Conservation (phyloP, 2,797 vertebrate genomes). For the Chelon auratus region DNA sequence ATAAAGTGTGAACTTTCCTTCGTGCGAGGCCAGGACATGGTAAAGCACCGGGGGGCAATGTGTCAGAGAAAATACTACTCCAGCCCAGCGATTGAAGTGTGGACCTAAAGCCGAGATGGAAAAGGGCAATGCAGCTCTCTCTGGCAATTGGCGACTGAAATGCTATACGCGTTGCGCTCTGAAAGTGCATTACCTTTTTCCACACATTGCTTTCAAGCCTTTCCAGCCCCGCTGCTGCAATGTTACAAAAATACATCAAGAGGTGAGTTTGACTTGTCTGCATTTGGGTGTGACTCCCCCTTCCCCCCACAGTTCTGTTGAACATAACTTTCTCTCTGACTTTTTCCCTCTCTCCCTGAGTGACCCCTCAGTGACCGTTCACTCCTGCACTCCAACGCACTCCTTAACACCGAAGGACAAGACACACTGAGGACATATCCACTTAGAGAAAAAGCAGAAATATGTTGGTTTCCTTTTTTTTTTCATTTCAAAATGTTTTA, state of each 20-base stretch:
- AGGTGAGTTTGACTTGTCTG: slow-evolving; percentile 66
- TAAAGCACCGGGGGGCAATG: slow-evolving; percentile 49
- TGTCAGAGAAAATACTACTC: slow-evolving; percentile 55
- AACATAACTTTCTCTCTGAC: slow-evolving; percentile 23
- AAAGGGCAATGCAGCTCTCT: slow-evolving; percentile 59
- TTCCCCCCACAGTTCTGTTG: slow-evolving; percentile 24
- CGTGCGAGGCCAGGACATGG: slow-evolving; percentile 34
- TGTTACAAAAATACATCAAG: slow-evolving; percentile 53
- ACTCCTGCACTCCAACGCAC: slow-evolving; percentile 44
- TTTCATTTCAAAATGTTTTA: slow-evolving; percentile 37
- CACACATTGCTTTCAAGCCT: slow-evolving; percentile 43
- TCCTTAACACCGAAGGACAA: slow-evolving; percentile 31
- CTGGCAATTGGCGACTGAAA: slow-evolving; percentile 50
- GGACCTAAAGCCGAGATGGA: slow-evolving; percentile 52
- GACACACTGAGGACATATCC: slow-evolving; percentile 27
- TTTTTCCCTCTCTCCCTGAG: not conserved
- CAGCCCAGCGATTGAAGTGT: slow-evolving; percentile 47
- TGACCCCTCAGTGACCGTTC: slow-evolving; percentile 59
- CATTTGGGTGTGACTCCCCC: slow-evolving; percentile 40
- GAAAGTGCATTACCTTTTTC: slow-evolving; percentile 55
- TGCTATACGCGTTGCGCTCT: slow-evolving; percentile 35
- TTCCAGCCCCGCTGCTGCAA: slow-evolving; percentile 31
- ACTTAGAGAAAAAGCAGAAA: slow-evolving; percentile 36
- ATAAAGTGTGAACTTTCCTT: slow-evolving; percentile 60
- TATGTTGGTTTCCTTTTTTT: not conserved